Percentiles rank a stretch among this genome's conserved stretches.
These are phyloP conservation scores for Beroe forskalii DNA, from an alignment of 37 sponge, comb jelly and placozoan species.

Conservation along the genomic window DNA sequence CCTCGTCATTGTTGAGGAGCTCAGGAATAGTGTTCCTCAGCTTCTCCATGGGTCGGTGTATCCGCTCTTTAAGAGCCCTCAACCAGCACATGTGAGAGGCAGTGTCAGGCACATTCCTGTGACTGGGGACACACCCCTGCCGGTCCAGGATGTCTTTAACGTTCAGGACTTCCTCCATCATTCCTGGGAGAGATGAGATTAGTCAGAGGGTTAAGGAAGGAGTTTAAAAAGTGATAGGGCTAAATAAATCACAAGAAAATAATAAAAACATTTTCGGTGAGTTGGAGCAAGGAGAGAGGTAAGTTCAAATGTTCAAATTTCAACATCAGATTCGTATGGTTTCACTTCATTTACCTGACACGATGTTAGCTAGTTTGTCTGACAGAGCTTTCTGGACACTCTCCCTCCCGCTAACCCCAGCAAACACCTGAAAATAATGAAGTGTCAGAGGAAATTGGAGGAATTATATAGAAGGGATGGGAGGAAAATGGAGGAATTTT, in stretches of 20 bases:
- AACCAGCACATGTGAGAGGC: slow-evolving; percentile 78
- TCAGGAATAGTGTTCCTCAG: slow-evolving; percentile 69
- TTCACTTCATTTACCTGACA: slow-evolving; percentile 32
- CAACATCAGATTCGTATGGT: no score
- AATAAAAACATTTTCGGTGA: no score
- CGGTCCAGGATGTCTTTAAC: slow-evolving; percentile 66
- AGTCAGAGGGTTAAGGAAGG: background rate
- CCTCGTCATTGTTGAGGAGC: slow-evolving; percentile 76
- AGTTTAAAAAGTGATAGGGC: background rate
- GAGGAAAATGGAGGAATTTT: no score
- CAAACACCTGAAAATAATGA: slow-evolving; percentile 71
- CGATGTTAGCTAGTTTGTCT: slow-evolving; percentile 20
- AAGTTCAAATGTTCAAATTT: no score
- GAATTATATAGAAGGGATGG: no score
- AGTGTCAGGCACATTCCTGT: slow-evolving; percentile 72
- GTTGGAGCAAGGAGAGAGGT: no score
- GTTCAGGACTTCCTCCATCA: slow-evolving; percentile 67
- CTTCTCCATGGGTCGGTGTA: slow-evolving; percentile 68
- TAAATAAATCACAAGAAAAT: background rate
- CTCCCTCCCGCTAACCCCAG: slow-evolving; percentile 75
- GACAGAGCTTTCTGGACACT: slow-evolving; percentile 69
- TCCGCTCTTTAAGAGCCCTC: slow-evolving; percentile 69
- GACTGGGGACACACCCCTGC: slow-evolving; percentile 57
- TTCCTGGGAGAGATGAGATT: no score
- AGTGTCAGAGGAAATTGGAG: no score